Evolutionary conservation across 1,140 invertebrate genomes (phyloP).

Genomic region (Nebria ingens): DNA sequence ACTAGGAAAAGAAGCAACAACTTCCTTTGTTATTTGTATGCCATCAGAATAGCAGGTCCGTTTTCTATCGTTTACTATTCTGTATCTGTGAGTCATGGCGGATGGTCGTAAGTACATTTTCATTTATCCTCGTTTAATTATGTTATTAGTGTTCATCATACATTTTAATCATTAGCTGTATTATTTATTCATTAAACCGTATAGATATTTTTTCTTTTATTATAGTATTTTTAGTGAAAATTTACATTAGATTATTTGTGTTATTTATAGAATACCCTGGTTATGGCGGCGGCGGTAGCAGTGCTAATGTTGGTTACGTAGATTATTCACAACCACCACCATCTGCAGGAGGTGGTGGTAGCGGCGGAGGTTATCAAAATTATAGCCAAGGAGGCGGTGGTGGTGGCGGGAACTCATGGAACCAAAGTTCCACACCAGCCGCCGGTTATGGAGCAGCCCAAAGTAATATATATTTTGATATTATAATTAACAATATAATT

Average conservation of each 20-base stretch:
- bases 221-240: conserved; percentile 4
- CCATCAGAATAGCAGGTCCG: too few species aligned
- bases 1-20: too few species aligned
- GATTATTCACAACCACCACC: conserved; percentile 19
- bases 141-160: neutral
- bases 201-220: neutral
- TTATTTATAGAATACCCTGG: conserved; percentile 37
- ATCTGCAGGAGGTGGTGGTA: neutral
- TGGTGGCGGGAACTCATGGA: conserved; percentile 4
- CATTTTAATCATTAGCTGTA: neutral
- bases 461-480: neutral
- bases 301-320: conserved; percentile 23
- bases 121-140: conserved; percentile 7
- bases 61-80: too few species aligned
- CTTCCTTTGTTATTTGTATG: too few species aligned
- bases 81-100: conserved; percentile 14
- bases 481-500: neutral
- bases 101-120: conserved; percentile 15
- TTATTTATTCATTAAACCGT: neutral
- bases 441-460: neutral
- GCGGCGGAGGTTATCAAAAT: neutral
- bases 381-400: neutral
- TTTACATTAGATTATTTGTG: conserved; percentile 26
- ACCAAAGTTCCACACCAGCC: neutral
- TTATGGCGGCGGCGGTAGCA: conserved; percentile 22